Percentiles rank a stretch among this genome's conserved stretches.
These are phyloP conservation scores for Dipodomys spectabilis DNA, from an alignment of 2,113 vertebrate genomes.

Conservation along the genomic window DNA sequence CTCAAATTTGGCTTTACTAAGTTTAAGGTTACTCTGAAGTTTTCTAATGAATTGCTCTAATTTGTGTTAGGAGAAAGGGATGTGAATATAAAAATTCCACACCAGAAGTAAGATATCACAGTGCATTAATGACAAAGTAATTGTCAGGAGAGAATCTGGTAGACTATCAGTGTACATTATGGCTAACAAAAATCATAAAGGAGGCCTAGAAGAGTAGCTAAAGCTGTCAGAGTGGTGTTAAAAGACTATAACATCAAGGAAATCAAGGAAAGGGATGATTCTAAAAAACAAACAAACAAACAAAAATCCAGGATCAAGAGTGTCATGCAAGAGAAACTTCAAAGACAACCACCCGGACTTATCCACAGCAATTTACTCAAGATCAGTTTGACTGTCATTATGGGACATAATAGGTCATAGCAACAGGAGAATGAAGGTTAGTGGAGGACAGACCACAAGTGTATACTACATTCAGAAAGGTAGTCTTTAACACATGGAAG, in stretches of 20 bases:
- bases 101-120: background rate
- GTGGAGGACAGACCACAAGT: background rate
- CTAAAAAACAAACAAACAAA: background rate
- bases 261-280: conserved; percentile 21
- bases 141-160: background rate
- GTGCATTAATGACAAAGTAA: conserved; percentile 2
- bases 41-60: conserved; percentile 9
- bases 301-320: background rate
- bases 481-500: background rate
- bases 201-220: background rate
- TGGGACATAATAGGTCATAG: background rate
- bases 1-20: conserved; percentile 2
- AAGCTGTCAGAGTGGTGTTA: conserved; percentile 7
- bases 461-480: background rate
- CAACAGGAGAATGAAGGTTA: background rate
- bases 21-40: background rate
- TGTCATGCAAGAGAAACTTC: conserved; percentile 48
- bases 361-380: conserved; percentile 17
- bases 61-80: conserved; percentile 41
- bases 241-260: conserved; percentile 5
- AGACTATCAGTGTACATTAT: background rate
- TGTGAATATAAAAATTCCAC: conserved; percentile 26
- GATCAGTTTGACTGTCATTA: background rate
- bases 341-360: background rate
- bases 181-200: background rate